Percentiles rank a stretch among this genome's conserved stretches.
Evolutionary conservation across 2,113 vertebrate species (phyloP).

Genomic region (Arvicanthis niloticus): DNA sequence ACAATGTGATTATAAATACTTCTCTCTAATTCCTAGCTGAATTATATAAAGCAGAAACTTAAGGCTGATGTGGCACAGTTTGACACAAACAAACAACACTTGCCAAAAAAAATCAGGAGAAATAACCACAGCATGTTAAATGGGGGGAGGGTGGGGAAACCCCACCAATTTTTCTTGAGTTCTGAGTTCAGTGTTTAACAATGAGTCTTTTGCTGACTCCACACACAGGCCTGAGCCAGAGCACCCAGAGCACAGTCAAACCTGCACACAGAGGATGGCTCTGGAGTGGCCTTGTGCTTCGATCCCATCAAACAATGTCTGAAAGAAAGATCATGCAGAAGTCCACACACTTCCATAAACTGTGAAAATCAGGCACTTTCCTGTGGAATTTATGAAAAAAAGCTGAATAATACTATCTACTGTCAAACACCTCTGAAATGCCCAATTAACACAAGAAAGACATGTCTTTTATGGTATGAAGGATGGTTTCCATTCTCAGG

Average conservation of each 20-base stretch:
- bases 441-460: conserved; percentile 12
- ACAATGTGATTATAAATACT: conserved; percentile 43
- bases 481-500: conserved; percentile 58
- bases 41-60: conserved; percentile 65
- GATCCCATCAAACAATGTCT: conserved; percentile 38
- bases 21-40: conserved; percentile 61
- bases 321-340: not conserved
- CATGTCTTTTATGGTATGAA: not conserved
- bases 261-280: conserved; percentile 42
- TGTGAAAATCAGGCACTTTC: conserved; percentile 46
- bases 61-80: conserved; percentile 60
- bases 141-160: not conserved
- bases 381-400: conserved; percentile 36
- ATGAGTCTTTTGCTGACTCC: conserved; percentile 64
- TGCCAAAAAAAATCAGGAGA: conserved; percentile 74
- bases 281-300: not conserved
- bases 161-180: conserved; percentile 66
- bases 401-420: conserved; percentile 50
- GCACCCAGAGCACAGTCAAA: conserved; percentile 13
- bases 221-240: conserved; percentile 55
- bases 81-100: conserved; percentile 55
- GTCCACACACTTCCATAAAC: not conserved
- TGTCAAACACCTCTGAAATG: conserved; percentile 58
- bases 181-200: conserved; percentile 67
- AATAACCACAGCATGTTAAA: conserved; percentile 73